Evolutionary conservation across 2,888 invertebrate species (phyloP).

Genomic region (Anthophora plumipes): DNA sequence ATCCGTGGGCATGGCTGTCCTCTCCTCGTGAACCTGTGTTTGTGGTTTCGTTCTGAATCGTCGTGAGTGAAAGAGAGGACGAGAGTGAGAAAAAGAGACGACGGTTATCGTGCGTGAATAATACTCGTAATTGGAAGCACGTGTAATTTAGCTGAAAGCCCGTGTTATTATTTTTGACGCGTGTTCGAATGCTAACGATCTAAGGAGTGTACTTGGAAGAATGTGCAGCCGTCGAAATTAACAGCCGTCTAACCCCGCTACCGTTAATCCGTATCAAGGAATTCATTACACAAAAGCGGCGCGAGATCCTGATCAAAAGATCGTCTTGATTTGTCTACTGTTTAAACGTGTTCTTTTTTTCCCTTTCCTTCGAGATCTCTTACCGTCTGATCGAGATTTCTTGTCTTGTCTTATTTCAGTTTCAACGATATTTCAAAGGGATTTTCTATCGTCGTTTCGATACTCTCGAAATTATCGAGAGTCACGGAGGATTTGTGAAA

Average conservation of each 20-base stretch:
- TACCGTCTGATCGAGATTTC: background rate
- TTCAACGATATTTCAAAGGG: background rate
- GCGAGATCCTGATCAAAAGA: slow-evolving; percentile 12
- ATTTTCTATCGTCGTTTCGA: no score
- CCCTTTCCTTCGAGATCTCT: background rate
- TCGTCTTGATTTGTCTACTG: background rate
- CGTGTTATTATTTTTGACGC: slow-evolving; percentile 75
- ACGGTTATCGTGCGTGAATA: slow-evolving; percentile 65
- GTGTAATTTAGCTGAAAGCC: slow-evolving; percentile 74
- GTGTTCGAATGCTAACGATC: slow-evolving; percentile 72
- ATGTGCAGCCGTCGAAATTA: slow-evolving; percentile 49
- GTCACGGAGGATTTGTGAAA: no score
- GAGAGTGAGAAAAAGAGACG: slow-evolving; percentile 32
- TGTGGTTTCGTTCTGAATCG: slow-evolving; percentile 23
- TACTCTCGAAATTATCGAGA: no score
- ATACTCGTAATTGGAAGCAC: slow-evolving; percentile 73
- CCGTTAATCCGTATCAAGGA: slow-evolving; percentile 28
- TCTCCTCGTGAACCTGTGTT: no score
- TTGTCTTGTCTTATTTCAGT: background rate
- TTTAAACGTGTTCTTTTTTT: background rate
- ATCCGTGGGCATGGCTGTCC: slow-evolving; percentile 33
- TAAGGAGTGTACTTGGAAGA: slow-evolving; percentile 57
- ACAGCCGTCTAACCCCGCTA: slow-evolving; percentile 22
- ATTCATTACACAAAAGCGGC: slow-evolving; percentile 6
- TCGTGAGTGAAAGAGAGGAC: background rate